These are phyloP conservation scores for Brenthis ino DNA, from an alignment of 2,888 invertebrate species.

Conservation along the genomic window DNA sequence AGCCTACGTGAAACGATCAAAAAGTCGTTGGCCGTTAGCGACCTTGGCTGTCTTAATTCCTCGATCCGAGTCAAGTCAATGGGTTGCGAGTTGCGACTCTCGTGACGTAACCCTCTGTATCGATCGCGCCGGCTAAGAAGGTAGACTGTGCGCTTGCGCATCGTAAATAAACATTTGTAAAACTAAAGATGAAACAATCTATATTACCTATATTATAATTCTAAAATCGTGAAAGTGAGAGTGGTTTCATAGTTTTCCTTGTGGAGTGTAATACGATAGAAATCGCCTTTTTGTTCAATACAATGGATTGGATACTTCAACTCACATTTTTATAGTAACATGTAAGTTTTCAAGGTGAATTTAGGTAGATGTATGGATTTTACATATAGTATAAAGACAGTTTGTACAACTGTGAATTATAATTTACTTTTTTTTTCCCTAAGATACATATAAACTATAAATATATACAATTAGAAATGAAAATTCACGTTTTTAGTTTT, in stretches of 20 bases:
- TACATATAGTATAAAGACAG: too few relatives aligned
- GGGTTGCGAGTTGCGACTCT: conserved; percentile 56
- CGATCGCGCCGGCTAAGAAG: conserved; percentile 57
- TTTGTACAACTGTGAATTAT: too few relatives aligned
- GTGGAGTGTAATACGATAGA: conserved; percentile 4
- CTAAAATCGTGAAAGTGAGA: background rate
- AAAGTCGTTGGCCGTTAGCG: conserved; percentile 50
- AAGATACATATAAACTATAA: too few relatives aligned
- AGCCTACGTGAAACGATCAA: conserved; percentile 13
- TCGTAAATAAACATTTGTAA: conserved; percentile 30
- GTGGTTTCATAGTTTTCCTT: conserved; percentile 1
- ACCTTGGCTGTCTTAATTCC: conserved; percentile 59
- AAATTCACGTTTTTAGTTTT: too few relatives aligned
- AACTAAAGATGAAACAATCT: conserved; percentile 1
- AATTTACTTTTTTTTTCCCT: too few relatives aligned
- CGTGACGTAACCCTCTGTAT: conserved; percentile 67
- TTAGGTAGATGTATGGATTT: background rate
- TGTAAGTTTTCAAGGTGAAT: conserved; percentile 27
- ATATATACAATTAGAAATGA: background rate
- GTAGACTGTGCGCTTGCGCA: conserved; percentile 62
- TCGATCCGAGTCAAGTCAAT: conserved; percentile 58
- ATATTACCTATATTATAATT: background rate
- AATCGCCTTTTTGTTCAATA: background rate
- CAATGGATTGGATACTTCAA: conserved; percentile 17
- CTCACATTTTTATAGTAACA: conserved; percentile 15